A percentile compares a stretch with the other conserved stretches of the same genome.
Evolutionary conservation across 2,888 invertebrate genomes (phyloP).

Genomic region (Plusia festucae): DNA sequence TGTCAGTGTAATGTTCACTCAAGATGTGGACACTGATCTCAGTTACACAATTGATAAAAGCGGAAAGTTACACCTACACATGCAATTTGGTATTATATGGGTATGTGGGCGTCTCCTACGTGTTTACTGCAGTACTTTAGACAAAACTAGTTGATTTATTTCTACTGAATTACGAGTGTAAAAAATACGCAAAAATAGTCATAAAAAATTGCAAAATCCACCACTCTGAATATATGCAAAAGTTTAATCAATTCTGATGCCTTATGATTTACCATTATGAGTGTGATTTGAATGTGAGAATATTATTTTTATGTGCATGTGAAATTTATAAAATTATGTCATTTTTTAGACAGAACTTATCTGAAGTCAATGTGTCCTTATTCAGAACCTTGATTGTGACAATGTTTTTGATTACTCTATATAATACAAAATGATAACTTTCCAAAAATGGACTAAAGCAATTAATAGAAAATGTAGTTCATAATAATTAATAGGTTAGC

Average conservation of each 20-base stretch:
- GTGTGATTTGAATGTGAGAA: not conserved
- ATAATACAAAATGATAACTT: no score
- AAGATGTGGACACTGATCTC: conserved; percentile 20
- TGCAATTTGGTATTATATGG: conserved; percentile 49
- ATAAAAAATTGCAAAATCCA: not conserved
- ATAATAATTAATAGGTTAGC: not conserved
- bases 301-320: not conserved
- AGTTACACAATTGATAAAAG: conserved; percentile 47
- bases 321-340: no score
- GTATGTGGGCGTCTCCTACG: conserved; percentile 40
- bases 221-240: not conserved
- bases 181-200: not conserved
- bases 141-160: conserved; percentile 27
- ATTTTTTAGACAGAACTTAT: no score
- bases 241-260: no score
- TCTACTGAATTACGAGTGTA: not conserved
- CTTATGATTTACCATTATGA: no score
- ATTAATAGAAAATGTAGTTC: not conserved
- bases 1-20: conserved; percentile 20
- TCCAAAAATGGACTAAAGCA: not conserved
- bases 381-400: no score
- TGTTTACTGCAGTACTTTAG: conserved; percentile 15
- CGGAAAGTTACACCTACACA: conserved; percentile 54
- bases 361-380: no score
- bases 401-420: no score